Base-by-base conservation (phyloP, 2,797 vertebrate species). In the Phoxinus dragarum region DNA sequence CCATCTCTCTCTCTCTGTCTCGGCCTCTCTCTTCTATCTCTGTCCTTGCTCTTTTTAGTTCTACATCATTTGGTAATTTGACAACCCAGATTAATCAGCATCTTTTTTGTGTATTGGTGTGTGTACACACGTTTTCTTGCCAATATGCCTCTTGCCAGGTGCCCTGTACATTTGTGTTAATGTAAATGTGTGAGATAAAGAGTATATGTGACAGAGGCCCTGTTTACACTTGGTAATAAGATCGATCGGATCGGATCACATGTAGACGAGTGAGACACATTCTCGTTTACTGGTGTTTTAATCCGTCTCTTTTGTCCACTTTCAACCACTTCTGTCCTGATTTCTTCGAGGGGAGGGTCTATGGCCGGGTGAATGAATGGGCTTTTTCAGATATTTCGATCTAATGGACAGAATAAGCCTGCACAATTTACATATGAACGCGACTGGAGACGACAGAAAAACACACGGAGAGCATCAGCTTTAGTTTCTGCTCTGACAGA, bases 11-110 rank as follows among this genome's bases (percentile, higher is more conserved):
- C 78, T 77, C 77, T 74, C 78, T 67, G n/a, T 74, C 27, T 66
- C n/a, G 2, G 61, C 72, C 81, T 61, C 74, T 86, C 75, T 86
- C 68, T 78, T 79, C 79, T 79, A 61, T 80, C 77, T 84, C 84
- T 40, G 84, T 90, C 85, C 89, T 92, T 91, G 89, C 84, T 34
- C 36, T 88, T 90, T 89, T 89, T 88, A 56, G 91, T 91, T 93
- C 81, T 73, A 89, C 86, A 85, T 86, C 84, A 86, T 91, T 75
- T 52, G 40, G 14, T 75, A 49, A 49, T 59, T 83, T 12, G 2
- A 38, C n/a, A 40, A 71, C 27, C 42, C 16, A 52, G 7, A 38
- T 47, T 75, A 59, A 42, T 59, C 21, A 59, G 52, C 40, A 38
- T 74, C 36, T 71, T 69, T 47, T 40, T 81, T 56, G 36, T 69